Evolutionary conservation across 2,797 vertebrate species (phyloP).

Genomic region (Cebuella pygmaea): DNA sequence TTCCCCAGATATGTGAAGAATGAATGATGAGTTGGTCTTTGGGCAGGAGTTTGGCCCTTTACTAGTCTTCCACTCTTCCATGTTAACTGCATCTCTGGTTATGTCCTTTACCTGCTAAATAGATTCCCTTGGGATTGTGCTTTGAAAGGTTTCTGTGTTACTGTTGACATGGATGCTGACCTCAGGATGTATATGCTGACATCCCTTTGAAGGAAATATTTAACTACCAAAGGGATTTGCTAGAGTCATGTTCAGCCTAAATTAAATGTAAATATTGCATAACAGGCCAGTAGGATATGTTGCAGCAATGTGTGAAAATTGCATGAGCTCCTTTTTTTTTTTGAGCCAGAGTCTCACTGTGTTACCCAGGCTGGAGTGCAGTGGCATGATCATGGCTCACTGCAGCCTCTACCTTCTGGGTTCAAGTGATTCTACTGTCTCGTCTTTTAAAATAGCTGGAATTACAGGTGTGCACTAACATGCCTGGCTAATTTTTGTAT

Average conservation of each 20-base stretch:
- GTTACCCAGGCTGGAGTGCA: not conserved
- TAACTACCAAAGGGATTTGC: constrained; percentile 24
- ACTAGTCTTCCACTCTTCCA: not conserved
- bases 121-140: not conserved
- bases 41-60: not conserved
- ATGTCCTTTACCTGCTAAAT: not conserved
- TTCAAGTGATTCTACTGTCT: not conserved
- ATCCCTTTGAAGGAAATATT: constrained; percentile 50
- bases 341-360: not conserved
- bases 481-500: not conserved
- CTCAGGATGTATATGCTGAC: not conserved
- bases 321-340: not conserved
- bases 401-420: not conserved
- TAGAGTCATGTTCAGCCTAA: not conserved
- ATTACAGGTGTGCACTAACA: not conserved
- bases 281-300: not conserved
- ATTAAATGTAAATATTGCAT: constrained; percentile 34
- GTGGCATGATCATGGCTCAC: not conserved
- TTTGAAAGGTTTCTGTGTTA: not conserved
- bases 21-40: not conserved
- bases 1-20: not conserved
- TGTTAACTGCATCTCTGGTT: not conserved
- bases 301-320: not conserved
- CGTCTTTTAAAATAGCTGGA: not conserved
- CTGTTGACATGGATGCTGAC: not conserved